Base-by-base conservation (phyloP, 2,888 invertebrate species). In the Onthophagus sagittarius region DNA sequence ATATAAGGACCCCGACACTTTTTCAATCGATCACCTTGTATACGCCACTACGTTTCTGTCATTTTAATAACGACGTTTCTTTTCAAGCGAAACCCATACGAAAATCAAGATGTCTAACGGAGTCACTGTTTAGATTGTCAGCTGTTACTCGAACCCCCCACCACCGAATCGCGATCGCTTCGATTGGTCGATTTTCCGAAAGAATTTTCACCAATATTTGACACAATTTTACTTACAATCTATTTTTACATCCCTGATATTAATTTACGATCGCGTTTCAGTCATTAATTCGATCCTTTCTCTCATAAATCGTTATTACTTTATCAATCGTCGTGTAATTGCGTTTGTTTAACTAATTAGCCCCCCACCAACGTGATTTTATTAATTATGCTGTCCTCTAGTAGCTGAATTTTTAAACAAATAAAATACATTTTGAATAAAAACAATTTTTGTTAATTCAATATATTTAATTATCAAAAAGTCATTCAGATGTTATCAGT, bases 41-140 rank as follows among this genome's bases (percentile, higher is more conserved):
- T 77, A 79, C 79, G 79, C 77, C 76, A 77, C 80, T 79, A 80
- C 78, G 82, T 84, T 84, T 84, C 83, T 82, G 84, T 85, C 84
- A 84, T 83, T 79, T 74, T 82, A 79, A 80, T 80, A 80, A 79
- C 76, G 78, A 77, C 75, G 75, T 74, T 77, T 78, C 79, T 80
- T 80, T 79, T 32, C 77, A 77, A 76, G 74, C 76, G 77, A 77
- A 76, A 78, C 76, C 77, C 77, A 3, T 23, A 77, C 74, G 82
- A 82, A 77, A 80, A 81, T 79, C 83, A 84, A 84, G 83, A 84
- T 84, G 84, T 84, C 83, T 72, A 81, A 80, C 79, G 79, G 79
- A 32, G 67, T 83, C 81, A 79, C 77, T 79, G 79, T 84, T 84
- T 84, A 80, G 83, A 78, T 82, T 83, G 84, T 84, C 84, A 84